Evolutionary conservation across 2,113 vertebrate species (phyloP), one percentile per base, ranked within the genome.

Genomic region (Chascanopsetta lugubris): DNA sequence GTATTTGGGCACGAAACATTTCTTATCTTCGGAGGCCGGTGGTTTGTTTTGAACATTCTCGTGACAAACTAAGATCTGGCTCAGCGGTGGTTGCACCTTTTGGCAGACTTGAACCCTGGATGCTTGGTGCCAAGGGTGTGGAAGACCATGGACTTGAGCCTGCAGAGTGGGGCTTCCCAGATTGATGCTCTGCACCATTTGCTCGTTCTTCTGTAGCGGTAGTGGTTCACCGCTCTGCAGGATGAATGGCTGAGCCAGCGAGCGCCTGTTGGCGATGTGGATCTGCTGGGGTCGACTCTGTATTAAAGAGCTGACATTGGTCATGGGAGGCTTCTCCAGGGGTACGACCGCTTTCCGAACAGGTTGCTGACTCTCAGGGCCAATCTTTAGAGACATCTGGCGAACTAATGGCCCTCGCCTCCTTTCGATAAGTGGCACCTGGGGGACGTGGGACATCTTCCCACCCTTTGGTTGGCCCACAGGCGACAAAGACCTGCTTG

Each of bases 331-430:
- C 64, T 89, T 88, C 60, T 93, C 93, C 32, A 94, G 82, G 0
- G 94, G 91, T 15, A 89, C 24, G 2, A 83, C 64, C 0, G 77
- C 78, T 83, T 94, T 94, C 8, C 75, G 75, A 25, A 89, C 80
- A 45, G 92, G 57, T 51, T 92, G 91, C n/a, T 91, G 93, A 85
- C 80, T 93, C 65, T 99, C 97, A 6, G 94, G 91, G 72, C 93
- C 87, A 64, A 98, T 95, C 82, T 95, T 98, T 86, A 99, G 88
- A 82, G 97, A 98, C 93, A 99, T 99, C 30, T 98, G 97, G 15
- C 95, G 92, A 50, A 97, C 93, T 70, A 99, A 90, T 5, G 97
- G 95, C 0, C 97, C 97, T 32, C 97, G 93, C 72, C 97, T 94
- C 62, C 97, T 94, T 88, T 99, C 97, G 64, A 99, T 92, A 13